Evolutionary conservation across 2,797 vertebrate species (phyloP), one percentile per base, ranked within the genome.

Genomic region (Rhincodon typus): DNA sequence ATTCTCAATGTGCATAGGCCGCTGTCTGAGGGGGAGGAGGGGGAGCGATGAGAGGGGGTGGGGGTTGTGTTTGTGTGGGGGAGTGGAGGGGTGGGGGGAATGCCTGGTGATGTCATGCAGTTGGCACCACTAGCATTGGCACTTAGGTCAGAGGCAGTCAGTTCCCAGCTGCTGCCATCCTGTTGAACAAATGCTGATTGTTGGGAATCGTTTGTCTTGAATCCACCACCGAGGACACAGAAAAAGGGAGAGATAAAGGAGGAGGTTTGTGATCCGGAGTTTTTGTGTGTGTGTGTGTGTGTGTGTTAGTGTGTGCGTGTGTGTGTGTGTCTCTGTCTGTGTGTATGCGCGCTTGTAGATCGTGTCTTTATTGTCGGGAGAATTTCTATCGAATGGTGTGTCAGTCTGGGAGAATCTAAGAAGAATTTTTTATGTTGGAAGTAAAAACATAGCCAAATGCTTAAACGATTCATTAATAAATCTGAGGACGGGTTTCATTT

Each of bases 1-100:
- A 77, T 95, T 34, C 42, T 69, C 57, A 34, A 79, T 53, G 70
- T 25, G 72, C 30, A 79, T 42, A 77, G 70, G 70, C 69, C 94
- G 10, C 94, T 86, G 82, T 53, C 69, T 95, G 95, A 66, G n/a
- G 62, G 57, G 95, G 50, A 72, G 87, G 96, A 95, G 95, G 96
- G 96, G 96, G 96, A 93, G 95, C 95, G 95, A 74, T 96, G 94
- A 96, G 90, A 96, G 62, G 21, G 96, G 95, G 96, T 8, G 95
- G 95, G 96, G 96, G 21, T 12, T 38, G 7, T 42, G 95, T 69
- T 91, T 95, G 96, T 96, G 96, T 25, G 42, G 96, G 95, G 96
- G 2, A 88, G 95, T 96, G 96, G 4, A 23, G 38, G 7, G 84
- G 95, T 50, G 95, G 95, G 96, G 96, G 96, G 96, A 96, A 96